These are phyloP conservation scores for Molorchus minor DNA, from an alignment of 2,888 invertebrate species.

Conservation along the genomic window DNA sequence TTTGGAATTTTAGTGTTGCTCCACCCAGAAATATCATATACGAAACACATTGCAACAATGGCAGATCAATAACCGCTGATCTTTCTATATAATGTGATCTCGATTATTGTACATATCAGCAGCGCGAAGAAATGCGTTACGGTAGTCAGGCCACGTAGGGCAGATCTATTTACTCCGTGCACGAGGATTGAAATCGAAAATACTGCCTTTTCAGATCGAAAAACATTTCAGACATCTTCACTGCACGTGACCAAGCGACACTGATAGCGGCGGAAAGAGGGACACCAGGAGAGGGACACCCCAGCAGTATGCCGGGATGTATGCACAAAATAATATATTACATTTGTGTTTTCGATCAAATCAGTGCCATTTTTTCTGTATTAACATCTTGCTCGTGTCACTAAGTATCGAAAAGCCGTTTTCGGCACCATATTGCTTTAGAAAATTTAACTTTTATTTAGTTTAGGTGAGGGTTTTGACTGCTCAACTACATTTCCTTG, in stretches of 20 bases:
- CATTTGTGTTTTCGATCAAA: too few relatives aligned
- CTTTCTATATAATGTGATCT: background rate
- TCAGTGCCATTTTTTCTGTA: too few relatives aligned
- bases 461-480: too few relatives aligned
- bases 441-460: too few relatives aligned
- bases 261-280: constrained; percentile 50
- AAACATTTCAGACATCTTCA: constrained; percentile 26
- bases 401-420: too few relatives aligned
- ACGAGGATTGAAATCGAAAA: constrained; percentile 58
- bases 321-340: too few relatives aligned
- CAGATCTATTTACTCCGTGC: constrained; percentile 56
- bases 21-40: constrained; percentile 25
- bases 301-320: constrained; percentile 38
- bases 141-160: constrained; percentile 51
- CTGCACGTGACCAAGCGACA: constrained; percentile 17
- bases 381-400: too few relatives aligned
- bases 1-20: too few relatives aligned
- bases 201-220: constrained; percentile 40
- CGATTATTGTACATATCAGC: constrained; percentile 19
- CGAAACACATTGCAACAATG: constrained; percentile 16
- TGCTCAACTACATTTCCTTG: too few relatives aligned
- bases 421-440: too few relatives aligned
- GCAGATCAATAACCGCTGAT: constrained; percentile 17
- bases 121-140: constrained; percentile 19
- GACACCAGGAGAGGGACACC: constrained; percentile 45